Conservation (phyloP, 2,113 vertebrate species). For the Dromiciops gliroides region DNA sequence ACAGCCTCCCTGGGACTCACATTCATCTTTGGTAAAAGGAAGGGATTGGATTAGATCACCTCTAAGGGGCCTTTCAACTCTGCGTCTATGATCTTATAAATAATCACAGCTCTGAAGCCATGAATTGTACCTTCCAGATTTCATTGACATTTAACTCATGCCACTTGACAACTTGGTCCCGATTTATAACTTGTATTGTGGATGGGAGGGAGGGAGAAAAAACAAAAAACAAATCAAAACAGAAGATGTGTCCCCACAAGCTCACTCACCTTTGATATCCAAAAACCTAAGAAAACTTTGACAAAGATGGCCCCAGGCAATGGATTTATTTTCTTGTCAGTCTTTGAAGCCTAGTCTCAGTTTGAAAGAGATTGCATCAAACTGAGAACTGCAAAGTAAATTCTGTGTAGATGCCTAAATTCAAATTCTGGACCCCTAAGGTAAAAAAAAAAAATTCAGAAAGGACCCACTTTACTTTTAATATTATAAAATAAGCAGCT, state of each 20-base stretch:
- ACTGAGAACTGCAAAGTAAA: not conserved
- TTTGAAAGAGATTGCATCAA: not conserved
- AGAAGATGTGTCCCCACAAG: not conserved
- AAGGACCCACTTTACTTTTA: not conserved
- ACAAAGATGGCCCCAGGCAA: not conserved
- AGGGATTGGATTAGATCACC: not conserved
- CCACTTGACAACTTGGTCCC: not conserved
- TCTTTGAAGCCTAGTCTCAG: not conserved
- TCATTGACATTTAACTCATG: not conserved
- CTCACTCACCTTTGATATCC: not conserved
- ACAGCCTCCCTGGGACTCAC: not conserved
- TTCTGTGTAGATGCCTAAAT: not conserved
- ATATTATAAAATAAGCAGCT: not conserved
- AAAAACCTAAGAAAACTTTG: not conserved
- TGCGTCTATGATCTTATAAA: not conserved
- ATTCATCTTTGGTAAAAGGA: not conserved
- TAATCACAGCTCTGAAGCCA: not conserved
- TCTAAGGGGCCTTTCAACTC: not conserved
- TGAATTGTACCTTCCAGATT: not conserved
- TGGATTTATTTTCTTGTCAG: not conserved
- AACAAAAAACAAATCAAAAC: not conserved
- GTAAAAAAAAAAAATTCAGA: not conserved
- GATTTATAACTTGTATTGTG: not conserved
- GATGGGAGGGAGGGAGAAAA: not conserved
- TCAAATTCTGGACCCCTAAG: not conserved